Evolutionary conservation across 1,140 invertebrate species (phyloP), one percentile per base, ranked within the genome.

Genomic region (Dendroctonus valens): DNA sequence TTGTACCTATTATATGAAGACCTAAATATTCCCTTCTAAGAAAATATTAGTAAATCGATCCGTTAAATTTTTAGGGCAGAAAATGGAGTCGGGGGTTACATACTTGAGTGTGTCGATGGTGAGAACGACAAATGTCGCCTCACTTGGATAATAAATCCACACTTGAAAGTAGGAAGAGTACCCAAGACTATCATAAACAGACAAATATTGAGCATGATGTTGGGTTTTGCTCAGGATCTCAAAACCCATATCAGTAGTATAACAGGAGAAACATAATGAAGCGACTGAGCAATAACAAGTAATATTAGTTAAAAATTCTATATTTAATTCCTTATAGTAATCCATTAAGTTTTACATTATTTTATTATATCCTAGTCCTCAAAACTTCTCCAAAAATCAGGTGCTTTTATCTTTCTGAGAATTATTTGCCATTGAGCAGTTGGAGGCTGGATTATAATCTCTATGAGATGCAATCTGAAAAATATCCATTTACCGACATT

Each of bases 141-240:
- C 60, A 83, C 85, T 8, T 92, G 89, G 89, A 80, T 91, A 39
- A 74, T 91, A 4, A 89, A 90, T 72, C 85, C 87, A 0, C 84
- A 91, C 78, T 77, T 92, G 7, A 91, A 90, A 72, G 87, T 88
- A 8, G n/a, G n/a, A n/a, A 90, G 87, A 84, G 75, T 91, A 65
- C 89, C 88, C 1, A 83, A 85, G 68, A 83, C 81, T 65, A 75
- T 90, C 3, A 79, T 90, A 37, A 87, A 91, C 67, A 76, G 78
- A 55, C 83, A 84, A 14, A 75, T 86, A 39, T 79, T 82, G 15
- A 77, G 76, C 46, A 80, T 83, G 64, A 83, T 87, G 82, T 75
- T 82, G 39, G 82, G 84, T 40, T 86, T 83, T 72, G 73, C 84
- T 46, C 76, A 75, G 69, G 74, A 83, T 69, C 70, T 86, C 61